These are phyloP conservation scores for Colossoma macropomum DNA, from an alignment of 2,113 vertebrate genomes.

Conservation along the genomic window DNA sequence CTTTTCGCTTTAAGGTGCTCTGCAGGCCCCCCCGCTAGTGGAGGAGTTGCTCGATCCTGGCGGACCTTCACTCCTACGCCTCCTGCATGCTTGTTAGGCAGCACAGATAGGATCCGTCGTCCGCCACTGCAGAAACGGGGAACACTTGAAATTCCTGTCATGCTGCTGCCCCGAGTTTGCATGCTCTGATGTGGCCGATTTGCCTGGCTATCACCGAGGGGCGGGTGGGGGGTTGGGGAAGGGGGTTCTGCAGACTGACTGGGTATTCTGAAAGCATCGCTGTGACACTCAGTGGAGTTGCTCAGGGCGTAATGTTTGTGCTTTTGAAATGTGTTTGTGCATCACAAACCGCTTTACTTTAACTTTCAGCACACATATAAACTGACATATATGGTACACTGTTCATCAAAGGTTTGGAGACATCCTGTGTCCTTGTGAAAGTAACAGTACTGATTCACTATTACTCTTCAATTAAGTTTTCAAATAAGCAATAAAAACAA, in stretches of 20 bases:
- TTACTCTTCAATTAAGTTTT: too few species aligned
- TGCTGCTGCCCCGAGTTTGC: constrained; percentile 29
- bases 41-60: background rate
- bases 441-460: too few species aligned
- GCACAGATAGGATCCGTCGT: background rate
- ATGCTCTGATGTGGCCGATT: constrained; percentile 33
- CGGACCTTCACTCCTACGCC: constrained; percentile 8
- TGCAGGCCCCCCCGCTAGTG: background rate
- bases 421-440: too few species aligned
- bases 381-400: too few species aligned
- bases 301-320: background rate
- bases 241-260: background rate
- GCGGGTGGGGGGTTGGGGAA: background rate
- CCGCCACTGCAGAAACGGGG: background rate
- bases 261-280: background rate
- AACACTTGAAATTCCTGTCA: constrained; percentile 40
- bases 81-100: constrained; percentile 23
- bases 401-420: too few species aligned
- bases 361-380: background rate
- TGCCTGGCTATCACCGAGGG: constrained; percentile 17
- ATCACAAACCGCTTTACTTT: background rate
- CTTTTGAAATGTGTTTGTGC: background rate
- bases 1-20: constrained; percentile 16
- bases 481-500: too few species aligned
- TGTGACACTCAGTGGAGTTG: background rate